phyloP scores from a whole-genome alignment of 2,797 vertebrate genomes.

The Poeciliopsis presidionis region DNA sequence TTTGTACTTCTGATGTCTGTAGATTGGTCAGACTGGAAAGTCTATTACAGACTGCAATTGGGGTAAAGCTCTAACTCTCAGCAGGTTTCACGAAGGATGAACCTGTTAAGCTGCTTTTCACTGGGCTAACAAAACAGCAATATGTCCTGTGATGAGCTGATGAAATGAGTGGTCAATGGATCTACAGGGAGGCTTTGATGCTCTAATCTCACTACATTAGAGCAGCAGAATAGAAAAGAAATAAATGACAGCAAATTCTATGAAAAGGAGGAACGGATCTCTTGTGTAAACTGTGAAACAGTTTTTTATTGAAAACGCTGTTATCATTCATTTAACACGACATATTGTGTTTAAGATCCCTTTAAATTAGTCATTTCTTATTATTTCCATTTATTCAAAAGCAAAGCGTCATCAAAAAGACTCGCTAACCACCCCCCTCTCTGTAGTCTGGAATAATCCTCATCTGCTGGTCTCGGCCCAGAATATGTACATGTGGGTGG shows the following conservation, averaged over 20 bases:
- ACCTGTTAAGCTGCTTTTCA: slow-evolving; percentile 64
- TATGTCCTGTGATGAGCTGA: slow-evolving; percentile 58
- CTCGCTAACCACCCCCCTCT: slow-evolving; percentile 44
- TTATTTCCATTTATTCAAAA: slow-evolving; percentile 59
- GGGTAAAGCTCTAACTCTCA: slow-evolving; percentile 53
- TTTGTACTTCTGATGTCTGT: slow-evolving; percentile 63
- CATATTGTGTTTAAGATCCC: slow-evolving; percentile 20
- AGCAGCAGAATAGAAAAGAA: slow-evolving; percentile 42
- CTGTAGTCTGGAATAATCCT: slow-evolving; percentile 65
- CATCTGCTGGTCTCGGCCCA: slow-evolving; percentile 70
- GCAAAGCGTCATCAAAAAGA: slow-evolving; percentile 52
- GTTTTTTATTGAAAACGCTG: slow-evolving; percentile 3
- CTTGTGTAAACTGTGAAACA: neutral
- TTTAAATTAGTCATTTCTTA: slow-evolving; percentile 55
- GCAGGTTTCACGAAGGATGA: slow-evolving; percentile 60
- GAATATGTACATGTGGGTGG: slow-evolving; percentile 67
- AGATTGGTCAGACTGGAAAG: slow-evolving; percentile 47
- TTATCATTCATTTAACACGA: slow-evolving; percentile 38
- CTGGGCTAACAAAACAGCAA: slow-evolving; percentile 58
- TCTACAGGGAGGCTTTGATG: slow-evolving; percentile 44
- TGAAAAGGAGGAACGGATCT: slow-evolving; percentile 2
- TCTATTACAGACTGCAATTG: slow-evolving; percentile 57
- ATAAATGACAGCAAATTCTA: slow-evolving; percentile 18
- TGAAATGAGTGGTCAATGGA: slow-evolving; percentile 59
- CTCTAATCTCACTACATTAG: slow-evolving; percentile 44